These are phyloP conservation scores for Lampris incognitus DNA, from an alignment of 2,113 vertebrate species.

Conservation along the genomic window DNA sequence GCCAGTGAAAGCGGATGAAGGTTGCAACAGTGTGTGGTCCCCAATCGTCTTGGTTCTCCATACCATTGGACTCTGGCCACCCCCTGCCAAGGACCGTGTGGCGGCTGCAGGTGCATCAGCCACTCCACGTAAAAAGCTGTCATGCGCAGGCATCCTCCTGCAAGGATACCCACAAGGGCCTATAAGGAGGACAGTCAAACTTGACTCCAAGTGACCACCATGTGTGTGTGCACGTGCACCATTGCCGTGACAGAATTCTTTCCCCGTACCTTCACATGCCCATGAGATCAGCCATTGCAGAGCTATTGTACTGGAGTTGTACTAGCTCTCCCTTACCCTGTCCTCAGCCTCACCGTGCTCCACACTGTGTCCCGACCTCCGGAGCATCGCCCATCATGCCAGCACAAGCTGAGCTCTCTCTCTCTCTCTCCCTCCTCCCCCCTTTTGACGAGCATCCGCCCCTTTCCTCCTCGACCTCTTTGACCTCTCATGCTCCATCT, in stretches of 20 bases:
- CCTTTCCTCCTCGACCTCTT: slow-evolving; percentile 39
- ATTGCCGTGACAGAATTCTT: background rate
- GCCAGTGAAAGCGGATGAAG: no score
- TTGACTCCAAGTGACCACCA: no score
- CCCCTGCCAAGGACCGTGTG: no score
- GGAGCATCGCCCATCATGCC: background rate
- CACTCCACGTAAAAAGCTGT: no score
- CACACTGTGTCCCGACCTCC: slow-evolving; percentile 20
- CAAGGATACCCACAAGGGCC: no score
- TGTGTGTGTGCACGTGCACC: background rate
- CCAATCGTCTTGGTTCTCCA: no score
- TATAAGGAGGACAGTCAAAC: no score
- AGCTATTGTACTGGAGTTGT: slow-evolving; percentile 1
- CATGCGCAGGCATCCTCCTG: no score
- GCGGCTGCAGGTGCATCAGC: no score
- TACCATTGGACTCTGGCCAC: no score
- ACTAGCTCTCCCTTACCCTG: background rate
- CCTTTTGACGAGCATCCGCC: slow-evolving; percentile 28
- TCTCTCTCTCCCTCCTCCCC: slow-evolving; percentile 10
- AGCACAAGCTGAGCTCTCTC: background rate
- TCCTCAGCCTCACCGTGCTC: background rate
- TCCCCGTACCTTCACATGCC: background rate
- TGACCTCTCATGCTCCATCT: slow-evolving; percentile 24
- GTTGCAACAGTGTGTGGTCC: no score
- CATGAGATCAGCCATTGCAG: background rate